Evolutionary conservation across 1,140 invertebrate genomes (phyloP), one percentile per base, ranked within the genome.

Genomic region (Bemisia tabaci): DNA sequence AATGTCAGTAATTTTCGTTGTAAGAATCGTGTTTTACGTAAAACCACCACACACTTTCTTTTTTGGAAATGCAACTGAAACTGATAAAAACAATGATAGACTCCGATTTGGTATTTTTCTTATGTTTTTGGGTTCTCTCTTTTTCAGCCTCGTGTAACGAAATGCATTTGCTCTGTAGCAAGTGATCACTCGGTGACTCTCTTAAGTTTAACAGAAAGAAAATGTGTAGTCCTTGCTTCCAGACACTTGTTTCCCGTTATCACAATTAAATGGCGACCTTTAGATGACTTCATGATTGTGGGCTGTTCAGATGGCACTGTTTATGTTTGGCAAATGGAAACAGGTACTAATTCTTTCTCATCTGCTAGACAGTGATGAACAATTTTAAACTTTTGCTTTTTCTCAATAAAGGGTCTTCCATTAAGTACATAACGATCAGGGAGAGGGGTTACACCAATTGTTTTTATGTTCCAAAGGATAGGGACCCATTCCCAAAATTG

Each of bases 241-340:
- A 85, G 97, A 24, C 97, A 99, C 78, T 81, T 98, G 12, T 98
- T 97, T 77, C 97, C 97, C 0, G 92, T 99, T 33, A 87, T 92
- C 5, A 90, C 88, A 26, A 96, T 99, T 65, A 97, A 97, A 77
- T 99, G 95, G 95, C 82, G 96, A 26, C 95, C 96, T 0, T 81
- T 95, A 1, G 96, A 99, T 77, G 97, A 99, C 76, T 99, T 98
- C 75, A 92, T 99, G 83, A 90, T 99, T 69, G 92, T 98, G 22
- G 92, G 92, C n/a, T 97, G 95, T 76, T 90, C 92, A 12, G 96
- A 99, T 81, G 95, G 95, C 21, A 94, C 94, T 5, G 94, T 98
- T 12, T 97, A 98, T 77, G 94, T 98, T 1, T 99, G 97, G 97
- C 95, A 99, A 82, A 98, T 99, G 95, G 97, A 99, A 80, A 99